A percentile compares a stretch with the other conserved stretches of the same genome.
Evolutionary conservation across 1,140 invertebrate genomes (phyloP).

Genomic region (Apis cerana): DNA sequence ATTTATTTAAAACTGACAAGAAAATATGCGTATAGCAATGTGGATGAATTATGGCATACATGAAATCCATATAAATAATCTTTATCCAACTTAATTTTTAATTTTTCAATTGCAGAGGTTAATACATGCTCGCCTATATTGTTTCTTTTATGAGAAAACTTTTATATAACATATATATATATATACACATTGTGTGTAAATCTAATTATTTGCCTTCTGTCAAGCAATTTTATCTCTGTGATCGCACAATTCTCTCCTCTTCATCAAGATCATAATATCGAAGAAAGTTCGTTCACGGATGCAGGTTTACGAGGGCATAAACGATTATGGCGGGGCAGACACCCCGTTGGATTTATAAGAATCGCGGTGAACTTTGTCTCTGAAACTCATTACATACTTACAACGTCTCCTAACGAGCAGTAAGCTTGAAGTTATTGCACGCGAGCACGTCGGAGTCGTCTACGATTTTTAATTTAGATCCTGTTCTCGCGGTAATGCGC

Average conservation of each 20-base stretch:
- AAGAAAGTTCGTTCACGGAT: constrained; percentile 17
- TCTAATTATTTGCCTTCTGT: not conserved
- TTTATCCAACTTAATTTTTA: too few relatives aligned
- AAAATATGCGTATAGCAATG: not conserved
- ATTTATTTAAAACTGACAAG: too few relatives aligned
- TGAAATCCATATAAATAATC: too few relatives aligned
- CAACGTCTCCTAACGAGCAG: constrained; percentile 25
- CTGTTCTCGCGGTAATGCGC: constrained; percentile 4
- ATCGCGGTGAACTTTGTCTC: constrained; percentile 25
- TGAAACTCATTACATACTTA: constrained; percentile 16
- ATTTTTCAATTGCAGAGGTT: too few relatives aligned
- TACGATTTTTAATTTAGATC: constrained; percentile 42
- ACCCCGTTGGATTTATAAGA: constrained; percentile 39
- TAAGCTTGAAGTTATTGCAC: constrained; percentile 22
- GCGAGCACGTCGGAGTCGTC: constrained; percentile 5
- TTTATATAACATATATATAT: too few relatives aligned
- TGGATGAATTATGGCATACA: too few relatives aligned
- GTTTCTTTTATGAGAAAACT: too few relatives aligned
- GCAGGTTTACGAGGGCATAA: constrained; percentile 39
- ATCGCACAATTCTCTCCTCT: not conserved
- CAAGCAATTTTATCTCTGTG: not conserved
- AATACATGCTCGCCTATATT: too few relatives aligned
- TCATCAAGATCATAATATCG: not conserved
- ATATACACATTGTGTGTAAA: not conserved
- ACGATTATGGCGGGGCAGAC: constrained; percentile 29